Conservation (phyloP, 2,888 invertebrate genomes). For the Oligia latruncula region DNA sequence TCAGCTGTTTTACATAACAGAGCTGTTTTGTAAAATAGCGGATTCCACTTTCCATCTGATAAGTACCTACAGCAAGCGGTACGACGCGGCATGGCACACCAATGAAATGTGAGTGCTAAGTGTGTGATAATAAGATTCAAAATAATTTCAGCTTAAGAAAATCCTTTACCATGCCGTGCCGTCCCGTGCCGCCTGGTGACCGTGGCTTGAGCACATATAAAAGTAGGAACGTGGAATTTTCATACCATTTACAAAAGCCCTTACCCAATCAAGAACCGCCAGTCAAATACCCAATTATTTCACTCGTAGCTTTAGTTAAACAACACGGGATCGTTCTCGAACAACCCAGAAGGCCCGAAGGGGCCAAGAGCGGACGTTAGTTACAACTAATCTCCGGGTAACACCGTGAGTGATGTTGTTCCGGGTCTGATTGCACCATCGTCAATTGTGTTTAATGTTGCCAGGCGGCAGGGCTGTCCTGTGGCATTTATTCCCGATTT, state of each 20-base stretch:
- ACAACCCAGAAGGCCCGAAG: conserved; percentile 6
- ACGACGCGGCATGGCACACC: background rate
- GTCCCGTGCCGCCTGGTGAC: background rate
- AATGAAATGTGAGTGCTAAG: background rate
- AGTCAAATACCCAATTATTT: background rate
- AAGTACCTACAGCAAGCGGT: background rate
- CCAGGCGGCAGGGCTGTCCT: conserved; percentile 51
- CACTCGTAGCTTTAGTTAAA: conserved; percentile 9
- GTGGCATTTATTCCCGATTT: background rate
- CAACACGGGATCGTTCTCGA: background rate
- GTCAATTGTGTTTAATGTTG: conserved; percentile 63
- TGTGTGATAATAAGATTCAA: background rate
- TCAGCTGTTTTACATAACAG: background rate
- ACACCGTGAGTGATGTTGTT: conserved; percentile 60
- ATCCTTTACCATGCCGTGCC: background rate
- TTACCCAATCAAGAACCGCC: background rate
- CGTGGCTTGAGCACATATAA: background rate
- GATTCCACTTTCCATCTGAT: background rate
- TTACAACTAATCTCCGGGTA: conserved; percentile 54
- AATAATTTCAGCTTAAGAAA: background rate
- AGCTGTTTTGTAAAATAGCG: background rate
- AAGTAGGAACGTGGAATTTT: background rate
- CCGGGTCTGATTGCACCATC: conserved; percentile 64
- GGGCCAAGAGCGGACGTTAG: conserved; percentile 25
- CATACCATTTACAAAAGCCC: background rate